Conservation (phyloP, 1,140 invertebrate species). For the Drosophila leontia region DNA sequence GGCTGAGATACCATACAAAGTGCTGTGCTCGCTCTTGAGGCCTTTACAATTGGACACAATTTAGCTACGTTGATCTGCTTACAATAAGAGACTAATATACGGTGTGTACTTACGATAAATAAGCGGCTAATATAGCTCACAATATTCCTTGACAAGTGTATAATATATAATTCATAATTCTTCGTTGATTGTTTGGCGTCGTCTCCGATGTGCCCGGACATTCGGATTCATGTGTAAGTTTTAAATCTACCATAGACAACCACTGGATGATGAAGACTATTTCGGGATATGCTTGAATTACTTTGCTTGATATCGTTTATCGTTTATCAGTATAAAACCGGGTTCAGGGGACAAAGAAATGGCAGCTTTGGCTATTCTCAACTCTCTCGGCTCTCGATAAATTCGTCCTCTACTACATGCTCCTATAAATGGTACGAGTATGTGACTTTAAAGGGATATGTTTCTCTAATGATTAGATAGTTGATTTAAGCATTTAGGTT, state of each 20-base stretch:
- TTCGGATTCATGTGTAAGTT: constrained; percentile 5
- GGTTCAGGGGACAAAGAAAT: constrained; percentile 46
- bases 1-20: constrained; percentile 48
- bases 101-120: constrained; percentile 53
- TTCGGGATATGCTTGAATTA: constrained; percentile 82
- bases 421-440: constrained; percentile 37
- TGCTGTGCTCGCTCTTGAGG: constrained; percentile 35
- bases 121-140: constrained; percentile 77
- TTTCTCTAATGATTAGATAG: constrained; percentile 48
- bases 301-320: constrained; percentile 50
- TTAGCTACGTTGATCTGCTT: constrained; percentile 66
- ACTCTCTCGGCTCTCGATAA: constrained; percentile 38
- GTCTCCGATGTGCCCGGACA: constrained; percentile 3
- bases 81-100: constrained; percentile 53
- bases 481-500: constrained; percentile 56
- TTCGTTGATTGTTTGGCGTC: constrained; percentile 82
- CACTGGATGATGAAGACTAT: constrained; percentile 79
- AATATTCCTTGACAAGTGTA: constrained; percentile 57
- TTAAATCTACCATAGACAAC: constrained; percentile 72
- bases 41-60: constrained; percentile 73
- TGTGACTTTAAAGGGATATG: constrained; percentile 59
- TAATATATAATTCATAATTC: constrained; percentile 54
- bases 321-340: constrained; percentile 49
- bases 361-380: constrained; percentile 68
- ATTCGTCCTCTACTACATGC: constrained; percentile 39